Evolutionary conservation across 2,888 invertebrate genomes (phyloP), one percentile per base, ranked within the genome.

Genomic region (Sinelater perroti): DNA sequence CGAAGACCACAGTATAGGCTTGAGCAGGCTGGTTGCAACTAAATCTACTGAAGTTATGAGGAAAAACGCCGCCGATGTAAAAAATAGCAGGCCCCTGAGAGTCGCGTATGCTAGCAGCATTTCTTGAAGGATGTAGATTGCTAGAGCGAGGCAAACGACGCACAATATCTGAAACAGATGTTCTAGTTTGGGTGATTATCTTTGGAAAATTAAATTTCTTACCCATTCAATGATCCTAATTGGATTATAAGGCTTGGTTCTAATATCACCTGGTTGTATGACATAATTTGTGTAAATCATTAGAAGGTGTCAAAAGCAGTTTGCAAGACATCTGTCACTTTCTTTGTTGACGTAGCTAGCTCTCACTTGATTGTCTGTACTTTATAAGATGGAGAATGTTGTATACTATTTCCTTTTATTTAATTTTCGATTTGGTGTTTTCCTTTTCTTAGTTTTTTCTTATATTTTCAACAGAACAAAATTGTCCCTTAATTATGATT

Each of bases 131-230:
- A 56, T 45, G 8, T 21, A 26, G 10, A 58, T 44, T 2, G 60
- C 47, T 18, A 63, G 31, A 10, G 18, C 30, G 1, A 62, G 21
- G 47, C 65, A 67, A 21, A 61, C 18, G 3, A 45, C 5, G 45
- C 65, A 67, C 14, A 62, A 31, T 18, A 66, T 14, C 68, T 68
- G 36, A 36, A 67, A 67, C 11, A 40, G 26, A 14, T 10, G 10
- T 16, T 28, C 16, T 26, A 7, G 5, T n/a, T 31, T 26, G 11
- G 18, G 7, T n/a, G n/a, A n/a, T 31, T 21, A 31, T 21, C 1
- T 16, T 40, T 40, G 3, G 20, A 8, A 8, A 1, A 13, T 10
- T 11, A 46, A 38, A 6, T 6, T 8, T 35, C 62, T 59, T 57
- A 63, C 65, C 11, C 59, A 58, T 58, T 65, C 60, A n/a, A 58